A percentile compares a stretch with the other conserved stretches of the same genome.
These are phyloP conservation scores for Setophaga coronata DNA, from an alignment of 2,113 vertebrate species.

Conservation along the genomic window DNA sequence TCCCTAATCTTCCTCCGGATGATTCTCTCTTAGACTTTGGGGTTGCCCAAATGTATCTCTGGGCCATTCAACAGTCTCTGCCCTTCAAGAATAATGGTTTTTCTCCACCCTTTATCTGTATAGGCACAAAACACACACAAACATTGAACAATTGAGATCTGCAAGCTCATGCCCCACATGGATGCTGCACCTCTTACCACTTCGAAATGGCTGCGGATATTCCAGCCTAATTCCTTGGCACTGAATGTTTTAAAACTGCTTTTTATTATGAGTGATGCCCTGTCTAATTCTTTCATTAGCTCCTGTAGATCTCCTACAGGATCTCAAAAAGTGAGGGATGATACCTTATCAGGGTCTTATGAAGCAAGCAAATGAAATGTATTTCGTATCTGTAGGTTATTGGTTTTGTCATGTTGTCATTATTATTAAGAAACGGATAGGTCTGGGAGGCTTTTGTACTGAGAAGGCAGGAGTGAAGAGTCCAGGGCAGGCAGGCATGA, in stretches of 20 bases:
- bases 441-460: constrained; percentile 46
- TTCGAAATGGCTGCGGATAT: neutral
- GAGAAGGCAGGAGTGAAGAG: neutral
- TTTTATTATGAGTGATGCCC: constrained; percentile 3
- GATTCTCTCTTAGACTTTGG: neutral
- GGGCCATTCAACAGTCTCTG: neutral
- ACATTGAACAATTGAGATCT: neutral
- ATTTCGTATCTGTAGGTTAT: constrained; percentile 54
- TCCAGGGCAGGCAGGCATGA: constrained; percentile 54
- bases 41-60: neutral
- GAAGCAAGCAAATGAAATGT: constrained; percentile 50
- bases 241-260: neutral
- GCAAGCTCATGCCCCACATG: neutral
- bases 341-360: constrained; percentile 2
- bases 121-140: neutral
- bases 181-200: neutral
- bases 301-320: constrained; percentile 13
- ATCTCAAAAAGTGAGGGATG: constrained; percentile 9
- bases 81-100: neutral
- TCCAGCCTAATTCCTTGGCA: neutral
- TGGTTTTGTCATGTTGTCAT: constrained; percentile 67
- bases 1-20: neutral
- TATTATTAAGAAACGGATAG: constrained; percentile 46
- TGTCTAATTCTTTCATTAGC: neutral
- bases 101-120: neutral